Percentiles rank a stretch among this genome's conserved stretches.
These are phyloP conservation scores for Antechinus flavipes DNA, from an alignment of 2,113 vertebrate species.

Conservation along the genomic window DNA sequence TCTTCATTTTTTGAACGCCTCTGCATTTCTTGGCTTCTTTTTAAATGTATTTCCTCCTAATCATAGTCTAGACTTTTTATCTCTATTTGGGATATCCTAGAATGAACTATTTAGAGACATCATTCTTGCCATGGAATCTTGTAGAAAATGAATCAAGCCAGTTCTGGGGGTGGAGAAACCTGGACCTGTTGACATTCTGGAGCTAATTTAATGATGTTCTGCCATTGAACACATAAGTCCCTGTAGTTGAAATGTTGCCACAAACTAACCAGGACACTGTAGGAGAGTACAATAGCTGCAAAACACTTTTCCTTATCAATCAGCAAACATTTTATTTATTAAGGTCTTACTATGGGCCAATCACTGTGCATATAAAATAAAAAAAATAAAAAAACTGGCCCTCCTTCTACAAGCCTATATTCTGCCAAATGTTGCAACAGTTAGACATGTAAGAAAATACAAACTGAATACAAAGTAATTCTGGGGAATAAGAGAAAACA, in stretches of 20 bases:
- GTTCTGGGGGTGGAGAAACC: background rate
- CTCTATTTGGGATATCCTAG: background rate
- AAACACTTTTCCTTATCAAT: background rate
- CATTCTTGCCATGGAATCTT: background rate
- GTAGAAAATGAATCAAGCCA: background rate
- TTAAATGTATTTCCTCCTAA: background rate
- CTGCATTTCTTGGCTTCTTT: slow-evolving; percentile 10
- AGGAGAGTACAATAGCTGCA: background rate
- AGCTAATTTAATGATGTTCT: accelerated
- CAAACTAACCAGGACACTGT: background rate
- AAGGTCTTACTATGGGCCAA: background rate
- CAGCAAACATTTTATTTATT: background rate
- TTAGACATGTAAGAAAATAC: background rate
- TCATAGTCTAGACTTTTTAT: background rate
- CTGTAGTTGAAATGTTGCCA: background rate
- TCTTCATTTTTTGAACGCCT: background rate
- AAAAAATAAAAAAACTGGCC: background rate
- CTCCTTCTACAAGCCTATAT: background rate
- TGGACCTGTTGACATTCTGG: background rate
- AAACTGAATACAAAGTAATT: background rate
- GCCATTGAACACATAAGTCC: background rate
- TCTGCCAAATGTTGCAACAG: background rate
- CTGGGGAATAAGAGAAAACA: background rate
- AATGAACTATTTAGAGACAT: background rate
- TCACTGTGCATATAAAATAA: background rate